Evolutionary conservation across 2,888 invertebrate species (phyloP).

Genomic region (Mesorhabditis sp.): DNA sequence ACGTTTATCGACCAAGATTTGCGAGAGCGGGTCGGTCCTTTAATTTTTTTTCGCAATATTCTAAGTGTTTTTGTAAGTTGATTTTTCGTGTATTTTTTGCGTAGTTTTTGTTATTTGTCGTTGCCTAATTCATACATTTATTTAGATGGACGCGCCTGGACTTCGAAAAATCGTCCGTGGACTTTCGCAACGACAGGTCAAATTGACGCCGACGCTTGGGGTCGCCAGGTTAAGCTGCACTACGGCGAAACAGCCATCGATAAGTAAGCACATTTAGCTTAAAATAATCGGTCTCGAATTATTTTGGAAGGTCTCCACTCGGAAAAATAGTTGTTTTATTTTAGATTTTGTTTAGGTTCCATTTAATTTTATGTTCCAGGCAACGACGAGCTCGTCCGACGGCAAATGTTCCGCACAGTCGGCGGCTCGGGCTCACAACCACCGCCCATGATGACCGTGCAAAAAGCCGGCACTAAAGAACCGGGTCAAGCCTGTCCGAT

Average conservation of each 20-base stretch:
- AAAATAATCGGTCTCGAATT: neutral
- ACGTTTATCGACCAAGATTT: constrained; percentile 38
- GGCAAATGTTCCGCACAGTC: neutral
- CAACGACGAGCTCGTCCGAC: constrained; percentile 7
- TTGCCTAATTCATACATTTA: neutral
- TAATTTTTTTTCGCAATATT: neutral
- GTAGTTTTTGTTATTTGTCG: neutral
- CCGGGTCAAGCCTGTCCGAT: constrained; percentile 17
- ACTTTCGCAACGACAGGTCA: constrained; percentile 32
- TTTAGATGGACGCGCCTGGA: constrained; percentile 32
- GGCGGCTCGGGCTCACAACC: constrained; percentile 8
- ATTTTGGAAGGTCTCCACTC: too few species aligned
- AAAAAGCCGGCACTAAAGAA: constrained; percentile 11
- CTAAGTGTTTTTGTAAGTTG: neutral
- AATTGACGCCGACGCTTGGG: constrained; percentile 16
- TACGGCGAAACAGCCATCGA: neutral
- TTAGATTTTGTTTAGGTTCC: neutral
- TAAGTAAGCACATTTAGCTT: neutral
- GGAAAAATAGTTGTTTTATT: neutral
- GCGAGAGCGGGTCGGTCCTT: constrained; percentile 25
- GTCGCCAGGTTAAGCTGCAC: neutral
- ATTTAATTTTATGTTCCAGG: neutral
- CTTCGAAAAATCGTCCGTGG: constrained; percentile 39
- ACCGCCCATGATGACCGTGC: constrained; percentile 11
- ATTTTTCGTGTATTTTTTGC: neutral